Evolutionary conservation across 2,113 vertebrate genomes (phyloP), one percentile per base, ranked within the genome.

Genomic region (Hymenochirus boettgeri): DNA sequence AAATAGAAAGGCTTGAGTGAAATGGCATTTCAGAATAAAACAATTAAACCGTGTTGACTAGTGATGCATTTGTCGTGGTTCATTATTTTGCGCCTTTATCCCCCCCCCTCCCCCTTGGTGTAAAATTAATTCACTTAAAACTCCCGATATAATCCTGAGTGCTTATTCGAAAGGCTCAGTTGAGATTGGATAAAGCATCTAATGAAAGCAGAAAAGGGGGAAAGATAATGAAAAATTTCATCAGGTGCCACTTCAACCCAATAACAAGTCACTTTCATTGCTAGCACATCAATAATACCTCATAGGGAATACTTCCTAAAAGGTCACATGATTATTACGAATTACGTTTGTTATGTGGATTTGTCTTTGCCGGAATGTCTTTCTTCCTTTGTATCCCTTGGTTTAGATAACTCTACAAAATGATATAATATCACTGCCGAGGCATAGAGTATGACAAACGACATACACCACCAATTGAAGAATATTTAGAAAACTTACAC

Each of bases 241-340:
- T 65, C 52, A 3, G 17, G 10, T 15, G n/a, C 22, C 63, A 66
- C 63, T 66, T 58, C 23, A 50, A 57, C 45, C 54, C 54, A 57
- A 66, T 57, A 57, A 47, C 37, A 65, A 27, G 15, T 66, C 63
- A 50, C 42, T 66, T n/a, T 54, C 47, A 58, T 66, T 42, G 58
- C 45, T 26, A 10, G 47, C 42, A 19, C 55, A 51, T 66, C 55
- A 66, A 58, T 66, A 66, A 58, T 52, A 50, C 26, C 63, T 57
- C 17, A 15, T 29, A 18, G 19, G 45, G 22, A 50, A 57, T 39
- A 25, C 53, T 50, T 57, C 51, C 42, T 27, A 45, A 65, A 57
- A 66, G 63, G 63, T 66, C 63, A 66, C 23, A 33, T 51, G 63
- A 22, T n/a, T 48, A 50, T 66, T 48, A 66, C 29, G 21, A 57